Conservation (phyloP, 2,888 invertebrate genomes). For the Luperina testacea region DNA sequence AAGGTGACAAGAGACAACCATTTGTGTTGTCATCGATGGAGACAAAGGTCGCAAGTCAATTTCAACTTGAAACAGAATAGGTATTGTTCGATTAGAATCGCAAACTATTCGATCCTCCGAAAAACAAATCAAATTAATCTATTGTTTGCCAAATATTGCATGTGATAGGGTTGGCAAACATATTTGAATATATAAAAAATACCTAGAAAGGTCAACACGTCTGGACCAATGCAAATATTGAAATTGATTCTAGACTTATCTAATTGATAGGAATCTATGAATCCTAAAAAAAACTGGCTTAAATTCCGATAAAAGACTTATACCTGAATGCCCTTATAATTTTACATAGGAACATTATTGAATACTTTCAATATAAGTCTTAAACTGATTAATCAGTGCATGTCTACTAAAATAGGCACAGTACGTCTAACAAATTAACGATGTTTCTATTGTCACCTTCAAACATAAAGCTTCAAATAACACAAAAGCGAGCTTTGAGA, state of each 20-base stretch:
- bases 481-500: constrained; percentile 21
- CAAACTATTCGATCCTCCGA: background rate
- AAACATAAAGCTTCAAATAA: constrained; percentile 16
- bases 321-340: background rate
- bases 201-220: no score
- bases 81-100: constrained; percentile 9
- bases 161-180: background rate
- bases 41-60: background rate
- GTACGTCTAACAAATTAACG: background rate
- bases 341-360: background rate
- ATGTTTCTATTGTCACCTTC: background rate
- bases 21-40: background rate
- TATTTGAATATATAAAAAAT: background rate
- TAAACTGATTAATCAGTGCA: background rate
- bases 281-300: background rate
- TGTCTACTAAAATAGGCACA: background rate
- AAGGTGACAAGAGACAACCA: background rate
- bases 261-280: background rate
- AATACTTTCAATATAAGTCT: background rate
- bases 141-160: constrained; percentile 4
- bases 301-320: background rate
- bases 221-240: constrained; percentile 6
- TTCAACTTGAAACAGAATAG: background rate
- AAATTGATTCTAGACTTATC: background rate
- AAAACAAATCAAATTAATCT: constrained; percentile 10